Evolutionary conservation across 2,113 vertebrate genomes (phyloP).

Genomic region (Cyprinodon tularosa): DNA sequence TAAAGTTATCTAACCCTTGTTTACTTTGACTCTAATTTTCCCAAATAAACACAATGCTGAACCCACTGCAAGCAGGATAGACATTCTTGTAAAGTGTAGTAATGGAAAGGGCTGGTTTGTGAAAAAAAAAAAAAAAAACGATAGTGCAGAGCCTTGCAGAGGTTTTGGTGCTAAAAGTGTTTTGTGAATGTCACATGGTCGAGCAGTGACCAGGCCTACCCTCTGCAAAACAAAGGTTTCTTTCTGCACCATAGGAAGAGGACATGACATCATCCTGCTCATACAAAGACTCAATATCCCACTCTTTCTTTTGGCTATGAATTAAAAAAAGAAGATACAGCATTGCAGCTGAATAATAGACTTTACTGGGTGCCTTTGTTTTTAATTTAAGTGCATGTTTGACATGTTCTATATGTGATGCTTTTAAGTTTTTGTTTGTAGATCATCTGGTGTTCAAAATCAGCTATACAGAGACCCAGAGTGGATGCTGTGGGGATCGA

Average conservation of each 20-base stretch:
- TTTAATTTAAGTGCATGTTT: constrained; percentile 15
- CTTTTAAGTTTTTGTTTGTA: constrained; percentile 18
- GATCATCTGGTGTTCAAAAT: neutral
- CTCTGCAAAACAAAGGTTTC: constrained; percentile 74
- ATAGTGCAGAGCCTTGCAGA: constrained; percentile 19
- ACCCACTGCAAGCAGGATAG: neutral
- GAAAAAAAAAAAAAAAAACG: neutral
- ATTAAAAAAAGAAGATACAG: constrained; percentile 43
- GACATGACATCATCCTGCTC: constrained; percentile 78
- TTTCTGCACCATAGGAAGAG: constrained; percentile 78
- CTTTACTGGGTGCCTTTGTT: constrained; percentile 32
- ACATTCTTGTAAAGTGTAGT: neutral
- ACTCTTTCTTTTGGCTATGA: constrained; percentile 50
- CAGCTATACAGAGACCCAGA: neutral
- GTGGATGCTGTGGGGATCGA: too few species aligned
- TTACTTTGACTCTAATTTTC: neutral
- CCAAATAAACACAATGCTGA: neutral
- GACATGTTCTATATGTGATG: constrained; percentile 10
- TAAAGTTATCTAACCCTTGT: neutral
- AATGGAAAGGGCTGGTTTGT: constrained; percentile 11
- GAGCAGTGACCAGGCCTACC: constrained; percentile 53
- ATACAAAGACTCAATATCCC: constrained; percentile 69
- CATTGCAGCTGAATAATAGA: constrained; percentile 52
- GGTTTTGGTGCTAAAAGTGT: constrained; percentile 53
- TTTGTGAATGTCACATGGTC: constrained; percentile 71